Conservation (phyloP, 2,888 invertebrate genomes). For the Acholoe squamosa region DNA sequence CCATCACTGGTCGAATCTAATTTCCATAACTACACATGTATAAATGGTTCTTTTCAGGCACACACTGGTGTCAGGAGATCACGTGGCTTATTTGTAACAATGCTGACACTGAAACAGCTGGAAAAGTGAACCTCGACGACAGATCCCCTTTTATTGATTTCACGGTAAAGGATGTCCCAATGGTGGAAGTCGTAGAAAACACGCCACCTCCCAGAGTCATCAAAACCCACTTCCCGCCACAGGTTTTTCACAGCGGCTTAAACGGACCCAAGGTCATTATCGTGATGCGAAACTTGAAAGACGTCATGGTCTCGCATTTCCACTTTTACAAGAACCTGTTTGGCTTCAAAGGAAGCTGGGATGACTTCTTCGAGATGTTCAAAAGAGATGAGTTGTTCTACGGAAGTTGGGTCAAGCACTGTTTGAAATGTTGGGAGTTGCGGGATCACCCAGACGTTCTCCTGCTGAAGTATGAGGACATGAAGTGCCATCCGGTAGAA, state of each 20-base stretch:
- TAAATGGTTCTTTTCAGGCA: constrained; percentile 6
- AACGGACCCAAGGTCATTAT: not conserved
- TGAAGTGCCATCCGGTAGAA: not conserved
- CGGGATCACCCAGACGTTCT: constrained; percentile 35
- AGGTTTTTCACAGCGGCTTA: not conserved
- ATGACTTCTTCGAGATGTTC: constrained; percentile 51
- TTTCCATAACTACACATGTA: too few relatives aligned
- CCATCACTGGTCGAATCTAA: too few relatives aligned
- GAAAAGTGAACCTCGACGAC: not conserved
- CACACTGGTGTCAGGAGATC: constrained; percentile 37
- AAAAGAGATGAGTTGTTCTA: not conserved
- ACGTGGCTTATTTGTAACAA: constrained; percentile 38
- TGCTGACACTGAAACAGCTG: constrained; percentile 10
- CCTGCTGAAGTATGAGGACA: constrained; percentile 33
- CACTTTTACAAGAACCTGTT: constrained; percentile 45
- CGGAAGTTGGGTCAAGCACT: constrained; percentile 26
- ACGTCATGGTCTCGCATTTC: constrained; percentile 20
- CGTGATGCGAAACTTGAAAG: constrained; percentile 53
- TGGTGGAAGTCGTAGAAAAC: not conserved
- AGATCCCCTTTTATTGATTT: constrained; percentile 5
- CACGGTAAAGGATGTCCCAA: not conserved
- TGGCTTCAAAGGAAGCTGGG: constrained; percentile 12
- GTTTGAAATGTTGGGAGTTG: constrained; percentile 36
- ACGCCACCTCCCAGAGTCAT: constrained; percentile 22
- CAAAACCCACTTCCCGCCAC: constrained; percentile 38